Evolutionary conservation across 2,888 invertebrate species (phyloP), one percentile per base, ranked within the genome.

Genomic region (Scotopteryx bipunctaria): DNA sequence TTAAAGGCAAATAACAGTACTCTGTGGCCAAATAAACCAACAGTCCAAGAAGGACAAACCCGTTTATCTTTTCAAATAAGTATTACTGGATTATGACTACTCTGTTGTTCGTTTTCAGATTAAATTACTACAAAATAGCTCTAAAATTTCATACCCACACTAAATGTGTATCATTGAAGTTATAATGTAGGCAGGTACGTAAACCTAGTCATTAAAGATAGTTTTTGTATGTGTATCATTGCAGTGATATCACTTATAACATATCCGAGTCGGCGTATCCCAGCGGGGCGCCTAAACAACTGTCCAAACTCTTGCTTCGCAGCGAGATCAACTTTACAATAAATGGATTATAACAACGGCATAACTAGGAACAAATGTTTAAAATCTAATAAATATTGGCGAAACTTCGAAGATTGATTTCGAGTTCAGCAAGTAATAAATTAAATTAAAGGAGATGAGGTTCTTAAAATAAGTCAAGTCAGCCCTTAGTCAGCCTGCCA

Each of bases 271-370:
- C 8, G 14, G 13, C 14, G 32, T 40, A 42, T 32, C 49, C 55
- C 55, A 49, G 55, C 35, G 37, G 48, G 65, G 62, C 59, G 53
- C 55, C 51, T 45, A 48, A 64, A 65, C 67, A 69, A 70, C 67
- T 69, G 69, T 69, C 68, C 66, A 61, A 73, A 67, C 63, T 66
- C 61, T 41, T 29, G 43, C 60, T 55, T 33, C 51, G 57, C 59
- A 56, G 21, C 16, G 59, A 58, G 61, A 54, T 46, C 42, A 59
- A 68, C 65, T 69, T 73, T 23, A 19, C 56, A 58, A 64, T 67
- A 68, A 74, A 75, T 68, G 61, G 65, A 71, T 73, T 68, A 67
- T 55, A 47, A 61, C 37, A 41, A 40, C 33, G 11, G 38, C 40
- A 43, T 38, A 23, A 33, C 29, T 16, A 31, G 11, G 11, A 27